phyloP scores from a whole-genome alignment of 2,797 vertebrate species.

The Notolabrus celidotus region DNA sequence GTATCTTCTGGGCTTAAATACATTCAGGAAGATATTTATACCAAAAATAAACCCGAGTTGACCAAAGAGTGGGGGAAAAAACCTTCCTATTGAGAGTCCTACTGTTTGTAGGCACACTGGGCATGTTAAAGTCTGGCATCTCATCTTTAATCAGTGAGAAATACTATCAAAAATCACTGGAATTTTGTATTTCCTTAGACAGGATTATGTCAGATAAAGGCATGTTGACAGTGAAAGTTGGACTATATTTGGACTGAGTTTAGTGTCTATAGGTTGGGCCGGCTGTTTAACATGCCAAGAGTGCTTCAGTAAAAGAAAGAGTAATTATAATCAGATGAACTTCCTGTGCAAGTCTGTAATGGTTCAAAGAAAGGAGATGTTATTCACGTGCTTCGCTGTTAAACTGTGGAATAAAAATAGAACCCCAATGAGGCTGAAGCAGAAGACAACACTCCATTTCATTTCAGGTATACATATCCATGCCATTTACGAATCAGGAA shows the following conservation, averaged over 20 bases:
- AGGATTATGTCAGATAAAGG: constrained; percentile 9
- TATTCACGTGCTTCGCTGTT: constrained; percentile 65
- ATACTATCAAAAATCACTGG: constrained; percentile 11
- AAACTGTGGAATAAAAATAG: constrained; percentile 53
- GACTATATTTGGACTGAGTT: constrained; percentile 11
- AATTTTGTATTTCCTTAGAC: constrained; percentile 26
- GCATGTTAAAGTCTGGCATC: constrained; percentile 46
- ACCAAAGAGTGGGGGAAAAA: constrained; percentile 5
- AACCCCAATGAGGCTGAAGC: constrained; percentile 73
- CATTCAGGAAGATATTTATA: constrained; percentile 71
- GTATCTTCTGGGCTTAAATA: constrained; percentile 60
- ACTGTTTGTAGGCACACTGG: constrained; percentile 37
- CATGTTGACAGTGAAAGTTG: background rate
- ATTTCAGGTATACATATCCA: constrained; percentile 79
- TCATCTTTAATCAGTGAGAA: constrained; percentile 13
- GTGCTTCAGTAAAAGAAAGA: constrained; percentile 20
- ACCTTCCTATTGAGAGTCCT: constrained; percentile 2
- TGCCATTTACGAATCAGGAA: constrained; percentile 70
- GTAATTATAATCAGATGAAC: constrained; percentile 22
- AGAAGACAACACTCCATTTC: constrained; percentile 74
- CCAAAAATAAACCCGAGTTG: background rate
- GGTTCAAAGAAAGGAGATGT: constrained; percentile 43
- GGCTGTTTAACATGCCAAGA: constrained; percentile 43
- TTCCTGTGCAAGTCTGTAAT: constrained; percentile 53
- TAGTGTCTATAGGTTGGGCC: constrained; percentile 2